Evolutionary conservation across 2,797 vertebrate genomes (phyloP), one percentile per base, ranked within the genome.

Genomic region (Alauda arvensis): DNA sequence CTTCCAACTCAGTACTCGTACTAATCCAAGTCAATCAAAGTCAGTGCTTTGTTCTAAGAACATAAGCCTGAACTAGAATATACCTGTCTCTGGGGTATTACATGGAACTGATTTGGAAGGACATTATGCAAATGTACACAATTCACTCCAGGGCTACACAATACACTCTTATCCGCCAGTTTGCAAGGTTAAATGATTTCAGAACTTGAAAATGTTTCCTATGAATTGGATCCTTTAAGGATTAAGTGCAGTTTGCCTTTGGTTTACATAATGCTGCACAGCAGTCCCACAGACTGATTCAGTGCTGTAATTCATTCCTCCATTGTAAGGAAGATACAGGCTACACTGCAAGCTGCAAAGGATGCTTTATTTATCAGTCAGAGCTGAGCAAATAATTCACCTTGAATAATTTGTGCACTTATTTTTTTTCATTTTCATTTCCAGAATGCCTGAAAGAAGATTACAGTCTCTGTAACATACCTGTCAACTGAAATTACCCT

Each of bases 11-110:
- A 46, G 26, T 21, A 34, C 42, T 67, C 0, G 0, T 14, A 33
- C 69, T 71, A 91, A 87, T 68, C 70, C 48, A 85, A 83, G 77
- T 83, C 78, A 87, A 85, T 77, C 55, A 28, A 91, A 86, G 53
- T 61, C 65, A 77, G 42, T 39, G 37, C 55, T 70, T 68, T 66
- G 7, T 48, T 56, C 18, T 56, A 63, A 81, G 65, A 91, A 74
- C 40, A 28, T 53, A 72, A 84, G 66, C 53, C 89, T 77, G 52
- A 86, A 42, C 55, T 77, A 88, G 63, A 83, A 67, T 40, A 48
- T 9, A 75, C 69, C 61, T 86, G 43, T 45, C 40, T 45, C 78
- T 72, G 28, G 34, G 14, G 29, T 55, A 79, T 60, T 75, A 65
- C 51, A 67, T 4, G 19, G 46, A 90, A 53, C 26, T 87, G 15